Base-by-base conservation (phyloP, 1,140 invertebrate genomes). In the Drosophila arawakana region DNA sequence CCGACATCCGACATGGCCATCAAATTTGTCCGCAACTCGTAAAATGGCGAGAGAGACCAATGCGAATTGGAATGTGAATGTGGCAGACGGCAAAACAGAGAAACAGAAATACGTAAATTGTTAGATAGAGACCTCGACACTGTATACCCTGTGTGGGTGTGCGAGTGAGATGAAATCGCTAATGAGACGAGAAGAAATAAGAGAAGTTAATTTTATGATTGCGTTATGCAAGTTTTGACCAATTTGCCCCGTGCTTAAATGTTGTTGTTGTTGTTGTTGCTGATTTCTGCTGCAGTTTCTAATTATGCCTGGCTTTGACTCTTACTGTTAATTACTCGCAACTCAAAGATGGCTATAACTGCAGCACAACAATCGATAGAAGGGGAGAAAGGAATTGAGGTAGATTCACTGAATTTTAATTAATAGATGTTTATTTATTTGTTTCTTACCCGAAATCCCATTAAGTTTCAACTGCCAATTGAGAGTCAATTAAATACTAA, bases 1-100 rank as follows among this genome's bases (percentile, higher is more conserved):
- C 15, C 59, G 35, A 46, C 69, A 58, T 80, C 80, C 50, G 67
- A 43, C 73, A 68, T 62, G 79, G 58, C 67, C 78, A 86, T 86
- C 81, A 84, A 84, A 85, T 85, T 86, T 78, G 82, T 75, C 78
- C 78, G 78, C 82, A 86, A 78, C 78, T 81, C 82, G 75, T 85
- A 86, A 85, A 83, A 73, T 61, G 46, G 63, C 62, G 60, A 52
- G 18, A 21, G 18, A 11, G 46, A n/a, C 59, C 68, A 75, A 66
- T 59, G 58, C 59, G 25, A 78, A 67, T 80, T 75, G 78, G 74
- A 81, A 84, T 84, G 77, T 63, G 59, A 78, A 84, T 78, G 66
- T 73, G 52, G 21, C 69, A 65, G 35, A 43, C 21, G 34, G n/a
- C 41, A 39, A 18, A 11, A 15, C 3, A 54, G 13, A 13, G 9